These are phyloP conservation scores for Pelecanoides urinatrix DNA, from an alignment of 2,113 vertebrate genomes.

Conservation along the genomic window DNA sequence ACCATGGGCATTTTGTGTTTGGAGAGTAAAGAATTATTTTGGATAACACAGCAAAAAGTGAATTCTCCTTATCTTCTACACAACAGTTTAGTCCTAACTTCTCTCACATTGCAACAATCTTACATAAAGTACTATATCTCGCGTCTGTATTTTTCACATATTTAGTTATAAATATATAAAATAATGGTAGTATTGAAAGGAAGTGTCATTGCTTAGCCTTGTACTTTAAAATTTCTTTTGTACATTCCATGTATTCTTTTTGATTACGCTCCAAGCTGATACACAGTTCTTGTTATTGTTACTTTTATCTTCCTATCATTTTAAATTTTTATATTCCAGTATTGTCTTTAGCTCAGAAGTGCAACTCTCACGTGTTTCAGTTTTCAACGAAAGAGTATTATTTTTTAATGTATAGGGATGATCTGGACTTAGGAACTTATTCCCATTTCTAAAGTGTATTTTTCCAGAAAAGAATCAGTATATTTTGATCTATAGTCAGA, in stretches of 20 bases:
- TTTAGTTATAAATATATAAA: neutral
- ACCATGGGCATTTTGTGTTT: neutral
- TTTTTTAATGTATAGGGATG: neutral
- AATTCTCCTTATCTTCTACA: neutral
- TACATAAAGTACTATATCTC: neutral
- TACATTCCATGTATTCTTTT: neutral
- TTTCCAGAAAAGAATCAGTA: neutral
- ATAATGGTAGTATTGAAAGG: neutral
- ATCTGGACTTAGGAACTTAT: neutral
- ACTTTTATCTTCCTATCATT: neutral
- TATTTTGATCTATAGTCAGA: neutral
- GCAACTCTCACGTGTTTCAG: neutral
- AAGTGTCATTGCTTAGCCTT: neutral
- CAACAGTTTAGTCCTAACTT: neutral
- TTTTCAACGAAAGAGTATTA: neutral
- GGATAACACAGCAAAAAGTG: neutral
- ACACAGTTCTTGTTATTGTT: neutral
- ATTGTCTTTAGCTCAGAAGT: neutral
- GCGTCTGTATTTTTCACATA: neutral
- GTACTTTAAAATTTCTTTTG: neutral
- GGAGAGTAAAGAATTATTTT: neutral
- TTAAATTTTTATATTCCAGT: neutral
- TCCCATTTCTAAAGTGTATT: neutral
- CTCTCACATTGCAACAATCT: neutral
- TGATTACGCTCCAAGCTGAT: neutral